Evolutionary conservation across 2,113 vertebrate species (phyloP), one percentile per base, ranked within the genome.

Genomic region (Tychaedon coryphoeus): DNA sequence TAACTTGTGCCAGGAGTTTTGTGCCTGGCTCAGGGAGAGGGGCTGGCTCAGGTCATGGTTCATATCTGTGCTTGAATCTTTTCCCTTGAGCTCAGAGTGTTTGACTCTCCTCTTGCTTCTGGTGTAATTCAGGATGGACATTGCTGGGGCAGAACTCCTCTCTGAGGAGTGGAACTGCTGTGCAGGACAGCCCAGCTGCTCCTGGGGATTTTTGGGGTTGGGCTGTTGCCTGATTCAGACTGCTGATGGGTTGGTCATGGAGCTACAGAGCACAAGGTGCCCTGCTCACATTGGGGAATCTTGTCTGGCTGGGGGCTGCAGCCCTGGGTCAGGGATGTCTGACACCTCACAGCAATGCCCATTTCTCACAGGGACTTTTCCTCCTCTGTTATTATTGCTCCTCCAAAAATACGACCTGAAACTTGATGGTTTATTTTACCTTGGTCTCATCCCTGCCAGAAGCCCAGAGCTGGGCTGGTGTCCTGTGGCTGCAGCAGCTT

Each of bases 401-500:
- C 65, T 85, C 16, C 33, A 13, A 53, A 38, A n/a, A 19, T 1
- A 6, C 2, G 8, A 48, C n/a, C 18, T 18, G 20, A 51, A 84
- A 26, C 16, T n/a, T 2, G 18, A 14, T 34, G 34, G 34, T 38
- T 9, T 26, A 6, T 26, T 72, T 66, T 8, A 53, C 6, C 19
- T 60, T 34, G 28, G 14, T 56, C 16, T 31, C 38, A 77, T 47
- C 54, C 54, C 31, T 69, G 54, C 38, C 31, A 64, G 43, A 56
- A 77, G 12, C 6, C 24, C 62, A 33, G 26, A 6, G 3, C 12
- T 73, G 64, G 43, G 13, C 1, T 34, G n/a, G 3, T 0, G 1
- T 36, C 31, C 19, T 3, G 4, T 29, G 40, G 12, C 28, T 61
- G 43, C 66, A 74, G 12, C 2, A 0, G 31, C 8, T 0, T 6